Conservation (phyloP, 1,140 invertebrate species). For the Dysdera silvatica region DNA sequence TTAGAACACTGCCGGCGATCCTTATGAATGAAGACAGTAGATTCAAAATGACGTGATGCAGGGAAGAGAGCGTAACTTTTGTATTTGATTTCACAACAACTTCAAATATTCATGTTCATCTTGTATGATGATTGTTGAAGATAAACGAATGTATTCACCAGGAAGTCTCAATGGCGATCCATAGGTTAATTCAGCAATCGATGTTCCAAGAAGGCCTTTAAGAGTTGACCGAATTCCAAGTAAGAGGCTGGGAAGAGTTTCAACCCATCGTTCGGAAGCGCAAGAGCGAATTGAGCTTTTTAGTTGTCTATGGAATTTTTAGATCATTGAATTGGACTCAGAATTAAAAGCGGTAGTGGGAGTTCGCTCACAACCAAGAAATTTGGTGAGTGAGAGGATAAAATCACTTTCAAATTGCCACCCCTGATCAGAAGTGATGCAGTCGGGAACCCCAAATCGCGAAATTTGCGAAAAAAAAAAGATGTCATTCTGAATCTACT, state of each 20-base stretch:
- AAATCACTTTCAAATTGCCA: constrained; percentile 43
- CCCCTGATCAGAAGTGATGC: constrained; percentile 43
- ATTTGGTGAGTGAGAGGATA: constrained; percentile 6
- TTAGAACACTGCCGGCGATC: neutral
- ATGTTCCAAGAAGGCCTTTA: constrained; percentile 36
- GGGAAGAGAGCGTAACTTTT: neutral
- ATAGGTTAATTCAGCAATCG: constrained; percentile 33
- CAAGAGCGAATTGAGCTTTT: constrained; percentile 3
- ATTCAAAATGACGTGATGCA: neutral
- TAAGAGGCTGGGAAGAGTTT: constrained; percentile 41
- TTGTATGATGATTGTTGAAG: neutral
- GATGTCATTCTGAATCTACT: no score
- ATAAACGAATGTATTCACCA: constrained; percentile 20
- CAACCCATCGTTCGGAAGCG: constrained; percentile 36
- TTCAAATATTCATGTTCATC: neutral
- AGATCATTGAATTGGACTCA: constrained; percentile 39
- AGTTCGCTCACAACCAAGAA: no score
- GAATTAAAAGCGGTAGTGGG: constrained; percentile 34
- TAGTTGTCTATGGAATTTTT: constrained; percentile 39
- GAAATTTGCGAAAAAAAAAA: no score
- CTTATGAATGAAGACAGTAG: no score
- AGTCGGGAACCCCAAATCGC: constrained; percentile 35
- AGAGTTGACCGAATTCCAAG: constrained; percentile 34
- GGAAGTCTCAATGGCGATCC: constrained; percentile 30
- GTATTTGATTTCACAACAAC: neutral